phyloP scores from a whole-genome alignment of 2,113 vertebrate species.

The Siniperca knerii region DNA sequence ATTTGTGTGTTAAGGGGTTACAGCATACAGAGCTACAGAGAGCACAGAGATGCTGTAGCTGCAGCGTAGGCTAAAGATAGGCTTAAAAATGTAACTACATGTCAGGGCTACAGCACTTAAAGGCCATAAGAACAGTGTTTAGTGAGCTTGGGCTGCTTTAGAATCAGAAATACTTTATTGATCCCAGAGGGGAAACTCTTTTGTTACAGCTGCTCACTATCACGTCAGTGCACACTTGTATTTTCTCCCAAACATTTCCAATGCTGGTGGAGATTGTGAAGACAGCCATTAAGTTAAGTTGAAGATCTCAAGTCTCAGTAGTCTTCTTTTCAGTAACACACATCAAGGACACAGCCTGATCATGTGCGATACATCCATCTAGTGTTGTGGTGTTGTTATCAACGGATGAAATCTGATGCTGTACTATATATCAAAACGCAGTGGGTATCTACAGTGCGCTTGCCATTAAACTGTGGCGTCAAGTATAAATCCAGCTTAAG shows the following conservation, averaged over 20 bases:
- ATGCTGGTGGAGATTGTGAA: not conserved
- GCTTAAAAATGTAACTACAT: not conserved
- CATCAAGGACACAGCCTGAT: not conserved
- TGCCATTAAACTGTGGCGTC: not conserved
- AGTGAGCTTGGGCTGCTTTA: not conserved
- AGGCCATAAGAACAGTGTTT: not conserved
- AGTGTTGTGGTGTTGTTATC: not conserved
- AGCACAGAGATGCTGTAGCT: no score
- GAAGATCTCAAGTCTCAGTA: not conserved
- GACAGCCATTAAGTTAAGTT: not conserved
- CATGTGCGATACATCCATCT: not conserved
- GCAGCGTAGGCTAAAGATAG: no score
- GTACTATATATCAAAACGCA: not conserved
- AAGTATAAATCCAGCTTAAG: not conserved
- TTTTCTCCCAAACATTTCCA: not conserved
- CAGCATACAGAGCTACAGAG: not conserved
- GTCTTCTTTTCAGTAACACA: not conserved
- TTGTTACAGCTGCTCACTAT: no score
- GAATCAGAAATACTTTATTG: no score
- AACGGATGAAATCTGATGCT: not conserved
- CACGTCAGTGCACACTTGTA: not conserved
- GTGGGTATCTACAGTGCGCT: not conserved
- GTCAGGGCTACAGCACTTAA: not conserved
- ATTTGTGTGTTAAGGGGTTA: not conserved
- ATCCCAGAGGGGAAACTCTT: no score